phyloP scores from a whole-genome alignment of 1,140 invertebrate species.

The Caenorhabditis brenneri region DNA sequence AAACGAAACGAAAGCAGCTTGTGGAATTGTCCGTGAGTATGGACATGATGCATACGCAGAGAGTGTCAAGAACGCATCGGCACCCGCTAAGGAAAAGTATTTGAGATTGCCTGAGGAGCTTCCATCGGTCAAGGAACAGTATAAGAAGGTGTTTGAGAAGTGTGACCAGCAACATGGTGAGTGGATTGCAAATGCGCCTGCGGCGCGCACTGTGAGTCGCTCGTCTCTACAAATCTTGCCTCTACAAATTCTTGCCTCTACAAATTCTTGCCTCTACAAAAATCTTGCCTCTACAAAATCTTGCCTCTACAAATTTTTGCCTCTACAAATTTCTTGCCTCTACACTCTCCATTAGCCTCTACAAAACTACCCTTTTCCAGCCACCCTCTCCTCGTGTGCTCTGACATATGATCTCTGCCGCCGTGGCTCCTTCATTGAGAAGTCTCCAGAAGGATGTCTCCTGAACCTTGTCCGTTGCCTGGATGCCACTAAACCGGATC shows the following conservation, averaged over 20 bases:
- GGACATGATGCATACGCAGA: neutral
- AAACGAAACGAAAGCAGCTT: neutral
- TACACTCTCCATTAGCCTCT: neutral
- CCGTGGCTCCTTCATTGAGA: no score
- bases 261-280: neutral
- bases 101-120: neutral
- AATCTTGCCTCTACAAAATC: neutral
- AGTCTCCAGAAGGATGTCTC: neutral
- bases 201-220: no score
- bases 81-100: neutral
- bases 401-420: neutral
- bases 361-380: neutral
- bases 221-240: no score
- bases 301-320: neutral
- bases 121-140: neutral
- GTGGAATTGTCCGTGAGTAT: neutral
- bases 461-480: neutral
- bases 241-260: neutral
- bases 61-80: neutral
- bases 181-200: neutral
- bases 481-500: neutral
- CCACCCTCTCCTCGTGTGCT: neutral
- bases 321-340: neutral
- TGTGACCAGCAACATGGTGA: neutral
- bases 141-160: neutral